Base-by-base conservation (phyloP, 2,888 invertebrate species). In the Phoenoteleia sp. region DNA sequence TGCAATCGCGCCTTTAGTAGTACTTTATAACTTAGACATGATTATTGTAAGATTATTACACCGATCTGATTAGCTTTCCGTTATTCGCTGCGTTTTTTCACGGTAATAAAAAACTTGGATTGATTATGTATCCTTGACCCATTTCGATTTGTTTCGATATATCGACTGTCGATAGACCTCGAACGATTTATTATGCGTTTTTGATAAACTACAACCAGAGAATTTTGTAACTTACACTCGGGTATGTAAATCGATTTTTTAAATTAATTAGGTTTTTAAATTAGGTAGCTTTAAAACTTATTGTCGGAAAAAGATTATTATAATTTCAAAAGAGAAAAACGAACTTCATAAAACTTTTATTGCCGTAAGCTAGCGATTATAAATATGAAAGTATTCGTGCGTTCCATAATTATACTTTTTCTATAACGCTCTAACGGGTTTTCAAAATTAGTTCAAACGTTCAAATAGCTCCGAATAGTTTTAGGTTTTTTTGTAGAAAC, bases 61-160 rank as follows among this genome's bases (percentile, higher is more conserved):
- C 60, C 52, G 42, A 36, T 82, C 64, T 77, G 82, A 82, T 82
- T 82, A 72, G 52, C 56, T 64, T 83, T 56, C 66, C 77, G 72
- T 81, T 81, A 81, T 81, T 27, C 54, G 19, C 25, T 0, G 21
- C 45, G 56, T 15, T 62, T 77, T 77, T 69, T 66, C 58, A 15
- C 39, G 25, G 6, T 23, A 36, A 11, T 33, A 19, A 33, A 62
- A 66, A 58, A 76, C 13, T 42, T 60, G 6, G 58, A 62, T 74
- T 72, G 58, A 71, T 66, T 76, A 64, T 21, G 13, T 66, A 76
- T 81, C 82, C 82, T 76, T 82, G 82, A 76, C 82, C 79, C 39
- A 64, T 45, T 80, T 79, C 11, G 21, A 19, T 60, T 1, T 9
- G 0, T 27, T 72, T 47, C 64, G 56, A 80, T 71, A 47, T 56